These are phyloP conservation scores for Lytechinus variegatus DNA, from an alignment of 35 echinoderm and acorn worm species.

Conservation along the genomic window DNA sequence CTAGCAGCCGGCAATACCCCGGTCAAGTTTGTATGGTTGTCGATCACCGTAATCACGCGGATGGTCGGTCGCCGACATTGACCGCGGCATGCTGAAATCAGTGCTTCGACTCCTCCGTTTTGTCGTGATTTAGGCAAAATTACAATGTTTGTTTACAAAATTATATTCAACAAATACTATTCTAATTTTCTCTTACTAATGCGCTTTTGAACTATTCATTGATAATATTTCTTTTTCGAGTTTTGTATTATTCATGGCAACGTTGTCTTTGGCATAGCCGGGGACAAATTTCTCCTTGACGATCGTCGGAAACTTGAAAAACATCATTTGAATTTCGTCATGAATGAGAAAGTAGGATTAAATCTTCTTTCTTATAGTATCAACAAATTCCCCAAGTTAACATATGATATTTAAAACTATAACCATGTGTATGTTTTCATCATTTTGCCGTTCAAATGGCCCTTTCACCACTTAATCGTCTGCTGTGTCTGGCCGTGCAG, in stretches of 20 bases:
- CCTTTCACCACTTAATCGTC: not conserved
- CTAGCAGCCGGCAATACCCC: constrained; percentile 41
- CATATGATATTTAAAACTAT: not conserved
- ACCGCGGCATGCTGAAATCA: not conserved
- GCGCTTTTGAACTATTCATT: not conserved
- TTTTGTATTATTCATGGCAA: not conserved
- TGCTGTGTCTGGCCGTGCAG: not conserved
- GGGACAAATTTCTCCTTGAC: not conserved
- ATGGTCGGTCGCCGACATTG: not conserved
- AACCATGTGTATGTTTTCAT: not conserved
- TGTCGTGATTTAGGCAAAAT: not conserved
- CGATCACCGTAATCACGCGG: constrained; percentile 18
- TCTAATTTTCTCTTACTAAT: not conserved
- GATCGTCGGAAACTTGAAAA: not conserved
- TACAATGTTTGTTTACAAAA: not conserved
- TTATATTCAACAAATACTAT: not conserved
- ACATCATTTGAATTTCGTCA: not conserved
- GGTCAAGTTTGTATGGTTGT: constrained; percentile 48
- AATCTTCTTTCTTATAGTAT: not conserved
- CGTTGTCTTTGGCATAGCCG: not conserved
- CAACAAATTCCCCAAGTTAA: not conserved
- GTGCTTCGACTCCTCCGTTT: not conserved
- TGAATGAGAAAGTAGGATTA: not conserved
- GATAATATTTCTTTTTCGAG: not conserved
- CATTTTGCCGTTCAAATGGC: not conserved